A percentile compares a stretch with the other conserved stretches of the same genome.
phyloP scores from a whole-genome alignment of 2,797 vertebrate species.

The Siniperca scherzeri region DNA sequence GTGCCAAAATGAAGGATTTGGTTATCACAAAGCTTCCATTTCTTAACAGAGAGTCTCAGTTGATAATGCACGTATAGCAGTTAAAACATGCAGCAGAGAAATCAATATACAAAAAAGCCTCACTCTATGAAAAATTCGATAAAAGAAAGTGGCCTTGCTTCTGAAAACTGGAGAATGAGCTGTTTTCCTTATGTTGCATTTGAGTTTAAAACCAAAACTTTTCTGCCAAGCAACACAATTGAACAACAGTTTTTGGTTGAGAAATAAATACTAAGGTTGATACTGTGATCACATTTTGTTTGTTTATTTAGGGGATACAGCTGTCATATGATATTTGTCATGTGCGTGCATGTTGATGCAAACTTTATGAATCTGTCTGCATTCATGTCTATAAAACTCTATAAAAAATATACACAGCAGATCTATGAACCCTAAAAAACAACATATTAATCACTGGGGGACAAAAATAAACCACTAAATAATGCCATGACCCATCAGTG shows the following conservation, averaged over 20 bases:
- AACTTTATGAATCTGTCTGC: not conserved
- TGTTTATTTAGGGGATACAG: not conserved
- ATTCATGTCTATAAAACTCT: not conserved
- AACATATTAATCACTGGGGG: constrained; percentile 10
- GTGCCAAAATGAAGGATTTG: constrained; percentile 13
- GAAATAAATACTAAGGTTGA: not conserved
- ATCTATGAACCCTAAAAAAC: constrained; percentile 8
- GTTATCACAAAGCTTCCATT: constrained; percentile 21
- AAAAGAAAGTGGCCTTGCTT: not conserved
- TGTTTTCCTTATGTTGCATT: not conserved
- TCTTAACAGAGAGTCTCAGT: not conserved
- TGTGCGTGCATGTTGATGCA: not conserved
- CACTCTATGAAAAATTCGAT: not conserved
- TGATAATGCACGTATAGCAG: not conserved
- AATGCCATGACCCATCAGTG: constrained; percentile 18
- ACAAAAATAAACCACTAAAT: constrained; percentile 30
- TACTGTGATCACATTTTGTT: not conserved
- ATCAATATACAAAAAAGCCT: not conserved
- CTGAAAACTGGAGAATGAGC: not conserved
- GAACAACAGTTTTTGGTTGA: not conserved
- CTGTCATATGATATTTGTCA: not conserved
- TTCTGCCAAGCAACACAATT: constrained; percentile 8
- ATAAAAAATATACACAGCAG: not conserved
- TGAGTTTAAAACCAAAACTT: constrained; percentile 10
- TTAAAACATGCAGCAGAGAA: constrained; percentile 14